Conservation (phyloP, 2,888 invertebrate genomes). For the Petrolisthes cinctipes region DNA sequence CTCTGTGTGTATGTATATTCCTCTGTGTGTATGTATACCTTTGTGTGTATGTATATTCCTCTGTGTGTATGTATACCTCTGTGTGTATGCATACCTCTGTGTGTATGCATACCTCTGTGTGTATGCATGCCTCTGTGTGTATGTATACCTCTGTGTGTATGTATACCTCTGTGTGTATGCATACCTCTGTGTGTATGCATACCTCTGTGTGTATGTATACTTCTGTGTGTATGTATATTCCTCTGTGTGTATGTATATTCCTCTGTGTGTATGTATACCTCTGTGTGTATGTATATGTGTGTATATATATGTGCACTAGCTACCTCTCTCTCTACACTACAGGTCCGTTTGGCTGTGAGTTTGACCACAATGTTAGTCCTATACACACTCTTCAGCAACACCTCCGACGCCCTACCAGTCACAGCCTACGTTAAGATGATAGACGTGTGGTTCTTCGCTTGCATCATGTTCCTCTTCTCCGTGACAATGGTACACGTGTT, state of each 20-base stretch:
- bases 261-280: neutral
- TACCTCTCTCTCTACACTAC: neutral
- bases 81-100: no score
- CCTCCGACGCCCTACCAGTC: slow-evolving; percentile 41
- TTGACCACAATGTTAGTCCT: slow-evolving; percentile 46
- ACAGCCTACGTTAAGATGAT: slow-evolving; percentile 55
- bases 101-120: neutral
- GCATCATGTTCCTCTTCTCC: slow-evolving; percentile 49
- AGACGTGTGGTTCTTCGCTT: slow-evolving; percentile 50
- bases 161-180: neutral
- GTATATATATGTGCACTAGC: neutral
- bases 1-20: neutral
- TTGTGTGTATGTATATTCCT: no score
- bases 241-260: neutral
- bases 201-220: neutral
- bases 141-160: neutral
- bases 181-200: neutral
- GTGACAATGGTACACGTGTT: slow-evolving; percentile 42
- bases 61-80: neutral
- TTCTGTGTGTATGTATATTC: neutral
- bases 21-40: neutral
- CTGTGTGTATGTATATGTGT: no score
- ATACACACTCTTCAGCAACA: slow-evolving; percentile 57
- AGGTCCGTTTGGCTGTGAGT: slow-evolving; percentile 52
- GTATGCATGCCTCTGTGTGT: neutral